Evolutionary conservation across 2,888 invertebrate species (phyloP).

Genomic region (Stenchaetothrips biformis): DNA sequence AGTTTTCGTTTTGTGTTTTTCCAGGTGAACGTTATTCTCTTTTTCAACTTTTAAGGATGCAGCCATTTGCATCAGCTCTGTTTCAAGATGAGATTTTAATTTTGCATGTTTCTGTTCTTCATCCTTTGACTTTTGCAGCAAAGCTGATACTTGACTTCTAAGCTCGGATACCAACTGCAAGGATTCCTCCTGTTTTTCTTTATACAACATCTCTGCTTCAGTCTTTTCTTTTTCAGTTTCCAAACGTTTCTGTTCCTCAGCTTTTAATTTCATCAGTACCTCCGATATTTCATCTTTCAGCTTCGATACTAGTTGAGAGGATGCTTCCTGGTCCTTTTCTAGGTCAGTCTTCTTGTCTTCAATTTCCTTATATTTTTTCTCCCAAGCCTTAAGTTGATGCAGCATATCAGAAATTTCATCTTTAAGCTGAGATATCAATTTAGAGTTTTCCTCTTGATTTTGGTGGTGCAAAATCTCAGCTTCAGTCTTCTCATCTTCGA

Average conservation of each 20-base stretch:
- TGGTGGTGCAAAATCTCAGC: not conserved
- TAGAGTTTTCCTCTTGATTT: slow-evolving; percentile 33
- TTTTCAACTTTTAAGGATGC: not conserved
- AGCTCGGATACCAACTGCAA: too few relatives aligned
- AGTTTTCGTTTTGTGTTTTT: not conserved
- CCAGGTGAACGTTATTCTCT: not conserved
- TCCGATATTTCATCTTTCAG: not conserved
- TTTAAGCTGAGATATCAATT: slow-evolving; percentile 40
- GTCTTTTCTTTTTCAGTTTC: not conserved
- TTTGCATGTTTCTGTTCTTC: too few relatives aligned
- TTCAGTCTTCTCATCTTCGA: not conserved
- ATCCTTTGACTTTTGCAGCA: too few relatives aligned
- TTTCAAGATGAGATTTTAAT: too few relatives aligned
- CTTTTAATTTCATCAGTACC: not conserved
- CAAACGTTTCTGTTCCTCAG: not conserved
- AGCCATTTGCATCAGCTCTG: too few relatives aligned
- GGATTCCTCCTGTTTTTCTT: not conserved
- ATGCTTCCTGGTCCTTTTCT: not conserved
- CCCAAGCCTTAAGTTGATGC: slow-evolving; percentile 39
- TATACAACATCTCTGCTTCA: not conserved
- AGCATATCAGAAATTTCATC: slow-evolving; percentile 38
- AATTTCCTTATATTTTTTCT: slow-evolving; percentile 36
- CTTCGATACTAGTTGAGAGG: not conserved
- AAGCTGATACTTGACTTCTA: too few relatives aligned
- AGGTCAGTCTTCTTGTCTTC: slow-evolving; percentile 27